Base-by-base conservation (phyloP, 2,113 vertebrate species). In the Rhinolophus sinicus region DNA sequence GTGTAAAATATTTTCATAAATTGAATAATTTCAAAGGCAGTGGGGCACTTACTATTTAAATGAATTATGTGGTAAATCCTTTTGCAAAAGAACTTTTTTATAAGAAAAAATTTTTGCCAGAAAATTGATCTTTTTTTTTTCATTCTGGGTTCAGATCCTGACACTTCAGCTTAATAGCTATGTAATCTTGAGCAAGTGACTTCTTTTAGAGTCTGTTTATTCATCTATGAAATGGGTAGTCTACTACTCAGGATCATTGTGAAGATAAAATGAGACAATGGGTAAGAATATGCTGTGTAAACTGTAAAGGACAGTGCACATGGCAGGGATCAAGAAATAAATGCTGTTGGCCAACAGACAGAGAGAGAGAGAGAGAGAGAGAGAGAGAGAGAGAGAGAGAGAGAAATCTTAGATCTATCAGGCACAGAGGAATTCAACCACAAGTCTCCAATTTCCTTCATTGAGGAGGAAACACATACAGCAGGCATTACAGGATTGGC, bases 51-150 rank as follows among this genome's bases (percentile, higher is more conserved):
- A 92, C 10, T 82, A 76, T 72, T 83, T 83, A 90, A 88, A 72
- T 58, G 30, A 88, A 54, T 76, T 30, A 70, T 24, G 4, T 21
- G 24, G 16, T 62, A 76, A 86, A 54, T 76, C 30, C 56, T 85
- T 91, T 78, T 67, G 4, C n/a, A 88, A 93, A 88, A 93, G 88
- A 90, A 10, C 30, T 33, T 77, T 92, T 75, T 67, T 26, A 62
- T 62, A 77, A 70, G 62, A 75, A 72, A 75, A 96, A 86, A n/a
- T 76, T 90, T 95, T 67, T 96, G 21, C 38, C 78, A 13, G 15
- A 70, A 93, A 88, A 18, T 80, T 73, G 92, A 38, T 24, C 84
- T 62, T 40, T 58, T 44, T n/a, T 72, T 52, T 44, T 58, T 38
- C 40, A 84, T 75, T 81, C 58, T 60, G 14, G 7, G 78, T 50